Base-by-base conservation (phyloP, 1,140 invertebrate genomes). In the Aphis gossypii region DNA sequence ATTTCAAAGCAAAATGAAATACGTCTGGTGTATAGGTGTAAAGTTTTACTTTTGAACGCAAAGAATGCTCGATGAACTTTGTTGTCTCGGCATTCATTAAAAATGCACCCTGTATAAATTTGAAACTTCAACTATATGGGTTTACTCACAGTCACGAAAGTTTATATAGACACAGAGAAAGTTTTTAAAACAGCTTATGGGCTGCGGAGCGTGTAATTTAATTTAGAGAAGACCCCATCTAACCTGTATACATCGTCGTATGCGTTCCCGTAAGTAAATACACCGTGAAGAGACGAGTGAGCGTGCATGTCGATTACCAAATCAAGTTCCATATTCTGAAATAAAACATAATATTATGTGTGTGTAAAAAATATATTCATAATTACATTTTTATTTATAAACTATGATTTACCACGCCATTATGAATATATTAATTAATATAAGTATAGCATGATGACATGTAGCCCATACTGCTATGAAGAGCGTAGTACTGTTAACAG, bases 241-340 rank as follows among this genome's bases (percentile, higher is more conserved):
- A 95, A 97, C 97, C 97, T 97, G 95, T 98, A 98, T 18, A 98
- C 98, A 95, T 99, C 98, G 94, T 99, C 98, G 95, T 98, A 99
- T 0, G 98, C 98, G 95, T 99, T 99, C 18, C 99, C 99, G 95
- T 99, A 98, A 94, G 99, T 97, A 95, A 99, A 99, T 68, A 98
- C 97, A 35, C 99, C 99, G 94, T 98, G 97, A 83, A 99, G 96
- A 94, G 97, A 99, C 3, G 97, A 97, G 95, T 99, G 98, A 18
- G 98, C 98, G 95, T 99, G 99, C 38, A 99, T 96, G 95, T 99
- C 99, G 51, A 99, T 96, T 56, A 99, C 97, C 95, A 99, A 98
- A 95, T 99, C 99, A 94, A 99, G 95, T 94, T 98, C 97, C 94
- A 97, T 95, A 92, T 96, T 96, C 97, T 98, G 95, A 46, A 96